Conservation (phyloP, 2,113 vertebrate species). For the Aphyosemion australe region DNA sequence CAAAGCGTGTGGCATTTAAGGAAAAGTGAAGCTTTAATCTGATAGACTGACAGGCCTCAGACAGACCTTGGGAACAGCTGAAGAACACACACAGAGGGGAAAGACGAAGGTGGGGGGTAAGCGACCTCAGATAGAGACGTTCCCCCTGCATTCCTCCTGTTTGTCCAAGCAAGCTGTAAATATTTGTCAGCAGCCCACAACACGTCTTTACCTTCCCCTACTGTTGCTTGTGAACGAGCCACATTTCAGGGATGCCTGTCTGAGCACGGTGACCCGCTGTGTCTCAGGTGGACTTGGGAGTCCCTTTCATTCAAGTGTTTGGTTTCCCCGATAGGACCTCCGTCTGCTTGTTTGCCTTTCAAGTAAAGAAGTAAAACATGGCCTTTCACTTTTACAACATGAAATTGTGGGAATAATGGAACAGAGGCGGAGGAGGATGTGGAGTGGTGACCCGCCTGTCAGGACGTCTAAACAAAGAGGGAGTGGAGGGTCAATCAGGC, state of each 20-base stretch:
- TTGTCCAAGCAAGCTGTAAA: conserved; percentile 64
- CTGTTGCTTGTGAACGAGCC: conserved; percentile 37
- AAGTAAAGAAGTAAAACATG: conserved; percentile 76
- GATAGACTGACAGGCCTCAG: conserved; percentile 68
- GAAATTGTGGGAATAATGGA: conserved; percentile 73
- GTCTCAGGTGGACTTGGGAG: conserved; percentile 43
- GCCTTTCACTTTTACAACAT: conserved; percentile 79
- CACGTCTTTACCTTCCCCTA: conserved; percentile 51
- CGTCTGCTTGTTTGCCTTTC: conserved; percentile 67
- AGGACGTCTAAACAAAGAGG: conserved; percentile 74
- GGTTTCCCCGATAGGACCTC: conserved; percentile 64
- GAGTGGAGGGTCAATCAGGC: conserved; percentile 72
- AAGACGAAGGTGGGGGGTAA: conserved; percentile 44
- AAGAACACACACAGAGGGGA: conserved; percentile 65
- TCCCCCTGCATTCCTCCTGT: conserved; percentile 60
- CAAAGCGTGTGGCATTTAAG: conserved; percentile 72
- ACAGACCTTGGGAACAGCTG: conserved; percentile 60
- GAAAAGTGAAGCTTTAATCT: conserved; percentile 66
- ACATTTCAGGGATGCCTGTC: conserved; percentile 49
- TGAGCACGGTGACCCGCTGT: conserved; percentile 40
- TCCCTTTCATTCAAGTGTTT: conserved; percentile 61
- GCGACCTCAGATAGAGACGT: conserved; percentile 57
- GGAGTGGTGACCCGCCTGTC: conserved; percentile 70
- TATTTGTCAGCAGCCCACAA: conserved; percentile 65
- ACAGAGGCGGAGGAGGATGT: conserved; percentile 69